A percentile compares a stretch with the other conserved stretches of the same genome.
Conservation (phyloP, 2,797 vertebrate genomes). For the Peromyscus melanophrys region DNA sequence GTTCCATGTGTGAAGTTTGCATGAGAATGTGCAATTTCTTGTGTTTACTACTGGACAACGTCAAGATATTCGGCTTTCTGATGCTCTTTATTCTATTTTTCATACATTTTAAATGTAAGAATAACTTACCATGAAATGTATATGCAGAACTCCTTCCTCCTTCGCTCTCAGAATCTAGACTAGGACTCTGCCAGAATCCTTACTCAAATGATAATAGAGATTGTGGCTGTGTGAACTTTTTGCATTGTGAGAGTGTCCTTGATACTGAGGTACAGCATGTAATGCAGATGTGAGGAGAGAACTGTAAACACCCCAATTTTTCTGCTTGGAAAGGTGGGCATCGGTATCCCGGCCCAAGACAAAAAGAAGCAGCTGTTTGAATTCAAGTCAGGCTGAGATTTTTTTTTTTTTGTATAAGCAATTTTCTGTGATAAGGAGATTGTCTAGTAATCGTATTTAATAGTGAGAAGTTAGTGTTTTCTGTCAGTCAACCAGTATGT, state of each 20-base stretch:
- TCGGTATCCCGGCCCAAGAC: neutral
- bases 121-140: conserved; percentile 44
- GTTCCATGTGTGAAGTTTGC: conserved; percentile 56
- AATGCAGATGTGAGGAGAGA: conserved; percentile 20
- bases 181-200: conserved; percentile 63
- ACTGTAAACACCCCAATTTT: conserved; percentile 44
- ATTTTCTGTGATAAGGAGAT: conserved; percentile 65
- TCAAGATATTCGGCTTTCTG: neutral
- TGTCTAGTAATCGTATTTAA: conserved; percentile 56
- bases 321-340: conserved; percentile 6
- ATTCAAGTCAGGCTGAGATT: conserved; percentile 64
- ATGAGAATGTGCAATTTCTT: conserved; percentile 29
- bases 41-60: conserved; percentile 18
- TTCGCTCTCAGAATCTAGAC: conserved; percentile 56
- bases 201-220: conserved; percentile 48
- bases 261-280: neutral
- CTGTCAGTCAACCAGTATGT: neutral
- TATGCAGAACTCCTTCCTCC: conserved; percentile 31
- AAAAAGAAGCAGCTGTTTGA: conserved; percentile 61
- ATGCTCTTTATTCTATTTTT: conserved; percentile 1
- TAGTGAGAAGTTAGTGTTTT: conserved; percentile 40
- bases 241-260: conserved; percentile 39
- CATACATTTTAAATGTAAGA: conserved; percentile 50
- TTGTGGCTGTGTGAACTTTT: neutral
- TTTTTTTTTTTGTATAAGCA: conserved; percentile 5